Percentiles rank a stretch among this genome's conserved stretches.
phyloP scores from a whole-genome alignment of 1,140 invertebrate species.

The Ostrea edulis region DNA sequence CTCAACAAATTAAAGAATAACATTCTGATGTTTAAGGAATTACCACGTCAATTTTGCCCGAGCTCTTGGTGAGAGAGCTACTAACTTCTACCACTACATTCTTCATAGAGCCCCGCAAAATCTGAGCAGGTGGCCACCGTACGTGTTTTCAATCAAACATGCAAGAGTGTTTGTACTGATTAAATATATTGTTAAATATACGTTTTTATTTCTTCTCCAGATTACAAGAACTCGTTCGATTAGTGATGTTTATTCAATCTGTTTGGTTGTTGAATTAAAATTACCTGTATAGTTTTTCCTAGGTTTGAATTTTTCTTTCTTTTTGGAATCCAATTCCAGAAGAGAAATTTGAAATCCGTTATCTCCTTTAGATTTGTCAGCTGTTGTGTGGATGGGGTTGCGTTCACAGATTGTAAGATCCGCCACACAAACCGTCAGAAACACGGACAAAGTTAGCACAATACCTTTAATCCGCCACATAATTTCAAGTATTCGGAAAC shows the following conservation, averaged over 20 bases:
- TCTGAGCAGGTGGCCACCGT: not conserved
- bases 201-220: no score
- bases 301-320: not conserved
- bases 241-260: no score
- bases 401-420: slow-evolving; percentile 26
- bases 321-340: not conserved
- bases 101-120: not conserved
- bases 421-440: not conserved
- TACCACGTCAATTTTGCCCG: not conserved
- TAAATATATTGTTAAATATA: not conserved
- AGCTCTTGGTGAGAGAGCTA: not conserved
- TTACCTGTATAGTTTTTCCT: slow-evolving; percentile 10
- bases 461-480: slow-evolving; percentile 3
- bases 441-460: slow-evolving; percentile 18
- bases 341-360: slow-evolving; percentile 29
- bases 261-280: no score
- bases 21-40: not conserved
- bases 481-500: not conserved
- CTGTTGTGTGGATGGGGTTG: slow-evolving; percentile 5
- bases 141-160: not conserved
- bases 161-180: not conserved
- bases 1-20: slow-evolving; percentile 12
- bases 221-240: no score
- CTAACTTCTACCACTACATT: not conserved
- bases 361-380: not conserved